phyloP scores from a whole-genome alignment of 1,140 invertebrate species.

The Hirudo medicinalis region DNA sequence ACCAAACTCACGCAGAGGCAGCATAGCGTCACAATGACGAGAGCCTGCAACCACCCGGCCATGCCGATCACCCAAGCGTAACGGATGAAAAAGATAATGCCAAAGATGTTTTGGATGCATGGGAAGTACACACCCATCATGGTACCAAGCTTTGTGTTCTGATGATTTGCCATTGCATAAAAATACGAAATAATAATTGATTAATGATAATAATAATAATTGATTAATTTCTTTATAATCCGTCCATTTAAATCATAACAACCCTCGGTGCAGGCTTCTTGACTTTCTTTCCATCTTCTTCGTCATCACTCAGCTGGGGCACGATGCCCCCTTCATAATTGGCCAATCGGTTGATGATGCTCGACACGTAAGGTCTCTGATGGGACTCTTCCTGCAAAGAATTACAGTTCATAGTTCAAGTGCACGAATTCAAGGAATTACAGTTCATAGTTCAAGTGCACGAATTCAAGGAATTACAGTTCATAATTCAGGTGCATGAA shows the following conservation, averaged over 20 bases:
- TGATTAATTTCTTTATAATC: not conserved
- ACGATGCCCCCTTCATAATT: slow-evolving; percentile 58
- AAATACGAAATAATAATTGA: slow-evolving; percentile 1
- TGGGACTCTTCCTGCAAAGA: slow-evolving; percentile 35
- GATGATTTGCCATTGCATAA: not conserved
- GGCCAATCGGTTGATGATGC: slow-evolving; percentile 54
- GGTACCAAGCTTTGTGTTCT: slow-evolving; percentile 66
- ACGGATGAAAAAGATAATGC: slow-evolving; percentile 96
- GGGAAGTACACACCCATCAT: slow-evolving; percentile 94
- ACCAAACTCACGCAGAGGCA: slow-evolving; percentile 50
- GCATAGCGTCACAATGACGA: slow-evolving; percentile 86
- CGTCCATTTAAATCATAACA: not conserved
- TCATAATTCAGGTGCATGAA: not conserved
- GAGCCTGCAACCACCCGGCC: slow-evolving; percentile 80
- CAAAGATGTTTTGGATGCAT: slow-evolving; percentile 94
- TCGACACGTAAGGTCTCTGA: slow-evolving; percentile 33
- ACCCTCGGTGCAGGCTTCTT: slow-evolving; percentile 14
- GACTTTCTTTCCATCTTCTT: slow-evolving; percentile 25
- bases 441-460: not conserved
- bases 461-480: not conserved
- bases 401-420: not conserved
- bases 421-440: not conserved
- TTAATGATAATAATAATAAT: slow-evolving; percentile 14
- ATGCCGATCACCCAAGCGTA: slow-evolving; percentile 97
- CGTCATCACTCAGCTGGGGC: slow-evolving; percentile 29